These are phyloP conservation scores for Drosophila pegasa DNA, from an alignment of 2,888 invertebrate genomes.

Conservation along the genomic window DNA sequence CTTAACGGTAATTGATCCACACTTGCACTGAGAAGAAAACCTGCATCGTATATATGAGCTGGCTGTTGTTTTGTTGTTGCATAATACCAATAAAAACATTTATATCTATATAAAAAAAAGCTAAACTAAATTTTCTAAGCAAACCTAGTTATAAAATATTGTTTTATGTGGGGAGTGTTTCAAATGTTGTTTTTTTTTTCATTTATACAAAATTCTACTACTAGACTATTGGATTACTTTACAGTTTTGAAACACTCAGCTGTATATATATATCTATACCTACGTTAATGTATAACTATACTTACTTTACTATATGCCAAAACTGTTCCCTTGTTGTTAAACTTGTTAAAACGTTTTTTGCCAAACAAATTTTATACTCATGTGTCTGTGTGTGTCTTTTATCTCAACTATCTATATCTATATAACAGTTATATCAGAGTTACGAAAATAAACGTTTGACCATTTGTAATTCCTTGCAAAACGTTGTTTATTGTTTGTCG, in stretches of 20 bases:
- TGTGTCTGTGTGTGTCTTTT: conserved; percentile 35
- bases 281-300: conserved; percentile 50
- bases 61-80: conserved; percentile 59
- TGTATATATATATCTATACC: conserved; percentile 58
- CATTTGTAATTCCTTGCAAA: conserved; percentile 58
- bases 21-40: conserved; percentile 50
- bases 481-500: conserved; percentile 53
- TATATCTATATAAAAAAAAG: conserved; percentile 13
- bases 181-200: conserved; percentile 29
- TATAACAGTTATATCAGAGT: conserved; percentile 39
- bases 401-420: conserved; percentile 29
- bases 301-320: conserved; percentile 12
- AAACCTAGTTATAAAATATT: conserved; percentile 32
- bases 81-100: conserved; percentile 30
- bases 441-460: conserved; percentile 50
- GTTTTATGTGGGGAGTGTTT: conserved; percentile 53
- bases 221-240: neutral
- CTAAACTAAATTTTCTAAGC: conserved; percentile 22
- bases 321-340: conserved; percentile 67
- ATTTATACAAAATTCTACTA: neutral
- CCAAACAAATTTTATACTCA: conserved; percentile 44
- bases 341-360: conserved; percentile 57
- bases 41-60: conserved; percentile 63
- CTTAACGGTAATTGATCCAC: conserved; percentile 63
- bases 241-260: conserved; percentile 56